Base-by-base conservation (phyloP, 2,888 invertebrate genomes). In the Scaptomyza parva region DNA sequence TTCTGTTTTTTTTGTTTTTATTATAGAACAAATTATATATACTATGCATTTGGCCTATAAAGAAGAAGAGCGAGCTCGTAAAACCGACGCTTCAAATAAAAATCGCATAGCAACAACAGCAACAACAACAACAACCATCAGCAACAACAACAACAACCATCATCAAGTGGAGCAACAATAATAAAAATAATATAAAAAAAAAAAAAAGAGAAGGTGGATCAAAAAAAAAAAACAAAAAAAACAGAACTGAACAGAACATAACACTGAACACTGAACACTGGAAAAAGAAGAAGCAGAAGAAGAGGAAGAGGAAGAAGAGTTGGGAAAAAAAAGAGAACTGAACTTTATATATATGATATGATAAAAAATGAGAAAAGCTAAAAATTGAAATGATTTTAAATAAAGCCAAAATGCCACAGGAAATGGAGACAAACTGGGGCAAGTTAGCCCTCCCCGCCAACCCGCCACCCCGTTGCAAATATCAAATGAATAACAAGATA, bases 31-130 rank as follows among this genome's bases (percentile, higher is more conserved):
- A 76, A 76, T 66, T 78, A n/a, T n/a, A n/a, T 78, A 85, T 83
- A 73, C 64, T 73, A 69, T 85, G 76, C 78, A 86, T 72, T 81
- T 81, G 70, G 87, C 76, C 86, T 78, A 82, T 74, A 85, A 85
- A 87, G 74, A 85, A 87, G 74, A 26, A 37, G 54, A 64, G 43
- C 28, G 28, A 45, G 79, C 59, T n/a, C 45, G 62, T 79, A 83
- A 76, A 79, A 76, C 35, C 60, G 53, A 41, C 61, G 45, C 50
- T 58, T 73, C 54, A 73, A 72, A 55, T 74, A 51, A 53, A 58
- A 51, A 67, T 68, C 70, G 70, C 86, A 64, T 72, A 58, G 82
- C 87, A 81, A 28, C 22, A 22, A 22, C 87, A 81, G n/a, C n/a
- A n/a, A n/a, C n/a, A n/a, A n/a, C n/a, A n/a, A n/a, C n/a, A n/a